phyloP scores from a whole-genome alignment of 2,113 vertebrate species.

The Malaclemys terrapin region DNA sequence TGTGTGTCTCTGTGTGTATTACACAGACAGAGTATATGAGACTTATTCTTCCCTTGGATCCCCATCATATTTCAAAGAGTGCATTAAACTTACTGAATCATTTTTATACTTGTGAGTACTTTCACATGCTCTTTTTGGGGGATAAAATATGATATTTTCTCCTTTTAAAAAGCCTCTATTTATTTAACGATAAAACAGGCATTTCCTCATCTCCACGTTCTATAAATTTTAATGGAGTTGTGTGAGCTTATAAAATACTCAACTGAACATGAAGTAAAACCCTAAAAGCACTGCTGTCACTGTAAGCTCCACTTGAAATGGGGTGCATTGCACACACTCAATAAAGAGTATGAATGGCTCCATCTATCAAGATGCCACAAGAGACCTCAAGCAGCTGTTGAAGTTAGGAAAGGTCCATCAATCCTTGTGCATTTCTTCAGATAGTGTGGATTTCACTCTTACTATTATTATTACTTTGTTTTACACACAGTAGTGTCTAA shows the following conservation, averaged over 20 bases:
- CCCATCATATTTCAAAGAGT: not conserved
- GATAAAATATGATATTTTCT: not conserved
- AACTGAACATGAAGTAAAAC: constrained; percentile 25
- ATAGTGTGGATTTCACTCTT: not conserved
- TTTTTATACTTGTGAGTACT: not conserved
- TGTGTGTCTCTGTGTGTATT: not conserved
- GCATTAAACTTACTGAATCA: not conserved
- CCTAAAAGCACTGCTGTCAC: not conserved
- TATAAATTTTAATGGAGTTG: constrained; percentile 22
- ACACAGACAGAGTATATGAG: not conserved
- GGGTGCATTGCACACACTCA: fast-evolving
- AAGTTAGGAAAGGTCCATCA: not conserved
- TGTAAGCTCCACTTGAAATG: not conserved
- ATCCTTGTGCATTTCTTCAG: not conserved
- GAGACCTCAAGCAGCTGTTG: not conserved
- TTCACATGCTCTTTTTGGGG: not conserved
- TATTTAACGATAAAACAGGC: not conserved
- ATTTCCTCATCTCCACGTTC: not conserved
- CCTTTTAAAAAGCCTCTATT: not conserved
- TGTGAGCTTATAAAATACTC: constrained; percentile 6
- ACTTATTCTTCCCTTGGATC: not conserved
- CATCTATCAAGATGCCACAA: not conserved
- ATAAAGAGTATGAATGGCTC: not conserved
- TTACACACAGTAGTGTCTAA: not conserved
- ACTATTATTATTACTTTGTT: not conserved